These are phyloP conservation scores for Mercenaria mercenaria DNA, from an alignment of 1,140 invertebrate species.

Conservation along the genomic window DNA sequence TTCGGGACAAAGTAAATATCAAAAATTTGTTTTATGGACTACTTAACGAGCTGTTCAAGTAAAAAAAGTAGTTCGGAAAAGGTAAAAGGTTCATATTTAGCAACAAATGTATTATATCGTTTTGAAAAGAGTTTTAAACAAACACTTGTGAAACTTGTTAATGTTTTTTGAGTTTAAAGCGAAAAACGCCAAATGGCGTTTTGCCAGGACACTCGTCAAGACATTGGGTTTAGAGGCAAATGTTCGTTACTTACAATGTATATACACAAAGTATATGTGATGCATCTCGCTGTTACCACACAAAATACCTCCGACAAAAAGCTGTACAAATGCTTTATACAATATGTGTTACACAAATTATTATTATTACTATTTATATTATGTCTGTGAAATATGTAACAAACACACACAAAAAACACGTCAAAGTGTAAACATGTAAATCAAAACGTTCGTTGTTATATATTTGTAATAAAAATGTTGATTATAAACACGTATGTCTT, in stretches of 20 bases:
- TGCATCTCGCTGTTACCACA: not conserved
- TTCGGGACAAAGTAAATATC: constrained; percentile 1
- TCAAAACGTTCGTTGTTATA: constrained; percentile 37
- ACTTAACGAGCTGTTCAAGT: not conserved
- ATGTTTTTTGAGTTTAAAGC: not conserved
- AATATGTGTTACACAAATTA: not conserved
- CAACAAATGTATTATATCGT: not conserved
- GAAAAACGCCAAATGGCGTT: not conserved
- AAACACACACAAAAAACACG: not conserved
- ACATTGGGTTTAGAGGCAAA: not conserved
- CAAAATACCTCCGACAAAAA: constrained; percentile 7
- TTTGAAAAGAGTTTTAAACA: not conserved
- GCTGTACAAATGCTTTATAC: constrained; percentile 13
- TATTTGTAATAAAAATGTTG: constrained; percentile 21
- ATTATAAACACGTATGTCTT: not conserved
- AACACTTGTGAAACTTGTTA: not conserved
- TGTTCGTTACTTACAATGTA: not conserved
- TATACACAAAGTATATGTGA: not conserved
- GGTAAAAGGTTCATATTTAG: not conserved
- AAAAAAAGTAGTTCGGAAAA: not conserved
- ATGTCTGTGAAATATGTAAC: not conserved
- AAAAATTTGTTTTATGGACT: not conserved
- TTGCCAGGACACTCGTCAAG: not conserved
- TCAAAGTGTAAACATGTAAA: constrained; percentile 10
- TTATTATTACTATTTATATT: not conserved